Base-by-base conservation (phyloP, 2,113 vertebrate genomes). In the Mesoclemmys tuberculata region DNA sequence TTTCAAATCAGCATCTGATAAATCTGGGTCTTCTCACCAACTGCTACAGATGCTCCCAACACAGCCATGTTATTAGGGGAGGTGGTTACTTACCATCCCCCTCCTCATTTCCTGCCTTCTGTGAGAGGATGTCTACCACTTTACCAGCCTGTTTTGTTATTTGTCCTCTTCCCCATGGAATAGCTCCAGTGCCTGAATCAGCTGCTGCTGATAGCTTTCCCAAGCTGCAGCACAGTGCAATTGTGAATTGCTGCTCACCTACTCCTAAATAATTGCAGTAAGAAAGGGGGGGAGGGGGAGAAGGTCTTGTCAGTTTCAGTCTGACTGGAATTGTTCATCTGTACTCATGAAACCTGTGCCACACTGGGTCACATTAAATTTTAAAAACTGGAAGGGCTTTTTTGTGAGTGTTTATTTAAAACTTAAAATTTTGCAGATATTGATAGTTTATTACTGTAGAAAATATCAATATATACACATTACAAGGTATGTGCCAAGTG, bases 111-210 rank as follows among this genome's bases (percentile, higher is more conserved):
- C n/a, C 35, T 74, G 68, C 68, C 68, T 12, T n/a, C 68, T 41
- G 5, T n/a, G 16, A 74, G 19, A 74, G 21, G 19, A 74, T 74
- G 18, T 19, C 38, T 74, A 41, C n/a, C 21, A 35, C 68, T 74
- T 41, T 41, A 74, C 68, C 68, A 74, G 21, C 68, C n/a, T 74
- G 21, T 74, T 74, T 74, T n/a, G 68, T 71, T 71, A 6, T 41
- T 38, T 38, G n/a, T 18, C 26, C 88, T 24, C 54, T 85, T 29
- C 78, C 71, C 10, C 56, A 90, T 2, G 10, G 46, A 55, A 79
- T 0, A 0, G 19, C 29, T 19, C 71, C 16, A 79, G 1, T 3
- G 1, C 14, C 64, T 9, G 81, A 51, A 84, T 31, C 11, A 46
- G 41, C 74, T 75, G 35, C 71, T 29, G 55, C 10, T 83, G 87